A percentile compares a stretch with the other conserved stretches of the same genome.
These are phyloP conservation scores for Tympanoctomys barrerae DNA, from an alignment of 2,797 vertebrate species.

Conservation along the genomic window DNA sequence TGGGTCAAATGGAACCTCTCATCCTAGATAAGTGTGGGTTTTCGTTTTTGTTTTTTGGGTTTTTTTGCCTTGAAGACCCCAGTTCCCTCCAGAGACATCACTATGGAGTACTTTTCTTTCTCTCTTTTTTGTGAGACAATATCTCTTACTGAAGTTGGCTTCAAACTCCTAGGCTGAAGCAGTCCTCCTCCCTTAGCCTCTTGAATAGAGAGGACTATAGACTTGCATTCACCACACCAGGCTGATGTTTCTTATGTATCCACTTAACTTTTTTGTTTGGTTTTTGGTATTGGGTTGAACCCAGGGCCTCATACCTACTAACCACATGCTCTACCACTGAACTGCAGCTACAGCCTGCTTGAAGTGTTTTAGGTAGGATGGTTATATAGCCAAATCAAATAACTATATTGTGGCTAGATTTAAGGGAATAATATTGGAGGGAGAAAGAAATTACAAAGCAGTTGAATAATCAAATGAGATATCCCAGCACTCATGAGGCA, in stretches of 20 bases:
- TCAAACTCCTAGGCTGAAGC: not conserved
- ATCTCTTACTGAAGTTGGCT: not conserved
- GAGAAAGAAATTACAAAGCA: conserved; percentile 9
- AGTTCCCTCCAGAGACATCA: conserved; percentile 2
- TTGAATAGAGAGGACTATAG: not conserved
- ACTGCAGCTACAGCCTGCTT: not conserved
- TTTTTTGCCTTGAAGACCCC: not conserved
- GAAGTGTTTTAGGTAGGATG: conserved; percentile 7
- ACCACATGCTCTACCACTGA: not conserved
- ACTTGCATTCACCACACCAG: not conserved
- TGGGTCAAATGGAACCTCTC: no score
- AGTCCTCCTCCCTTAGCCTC: not conserved
- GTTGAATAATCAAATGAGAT: conserved; percentile 9
- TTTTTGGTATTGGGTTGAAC: not conserved
- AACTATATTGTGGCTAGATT: not conserved
- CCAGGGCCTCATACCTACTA: not conserved
- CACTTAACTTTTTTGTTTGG: not conserved
- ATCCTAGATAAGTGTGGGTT: not conserved
- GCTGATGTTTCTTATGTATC: not conserved
- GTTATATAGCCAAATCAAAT: conserved; percentile 12
- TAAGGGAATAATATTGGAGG: conserved; percentile 3
- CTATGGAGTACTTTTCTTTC: not conserved
- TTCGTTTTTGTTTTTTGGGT: no score
- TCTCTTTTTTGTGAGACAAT: not conserved
- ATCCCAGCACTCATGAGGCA: no score